These are phyloP conservation scores for human DNA, from an alignment of 2,113 vertebrate species.

Conservation along the genomic window DNA sequence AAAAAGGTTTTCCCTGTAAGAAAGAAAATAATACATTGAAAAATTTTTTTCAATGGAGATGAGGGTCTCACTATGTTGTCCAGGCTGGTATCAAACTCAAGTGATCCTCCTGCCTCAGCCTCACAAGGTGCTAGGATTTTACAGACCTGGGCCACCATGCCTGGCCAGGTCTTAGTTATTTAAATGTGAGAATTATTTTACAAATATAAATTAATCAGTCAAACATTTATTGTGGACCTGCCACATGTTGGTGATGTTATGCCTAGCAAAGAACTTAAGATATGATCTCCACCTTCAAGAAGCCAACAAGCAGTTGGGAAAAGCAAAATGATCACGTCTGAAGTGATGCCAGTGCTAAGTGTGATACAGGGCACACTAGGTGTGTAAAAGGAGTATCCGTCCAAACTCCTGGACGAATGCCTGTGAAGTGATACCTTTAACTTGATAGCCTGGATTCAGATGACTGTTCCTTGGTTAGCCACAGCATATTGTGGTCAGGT, in stretches of 20 bases:
- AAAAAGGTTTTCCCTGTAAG: too few species aligned
- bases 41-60: too few species aligned
- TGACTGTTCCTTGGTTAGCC: not conserved
- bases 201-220: not conserved
- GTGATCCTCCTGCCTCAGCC: too few species aligned
- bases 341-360: not conserved
- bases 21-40: too few species aligned
- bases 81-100: too few species aligned
- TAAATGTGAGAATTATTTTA: not conserved
- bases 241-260: not conserved
- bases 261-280: not conserved
- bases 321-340: not conserved
- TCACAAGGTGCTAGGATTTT: too few species aligned
- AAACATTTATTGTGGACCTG: too few species aligned
- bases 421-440: not conserved
- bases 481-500: too few species aligned
- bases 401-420: fast-evolving
- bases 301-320: not conserved
- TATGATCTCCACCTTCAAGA: not conserved
- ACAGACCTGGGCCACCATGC: too few species aligned
- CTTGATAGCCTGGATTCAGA: not conserved
- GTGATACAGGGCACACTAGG: not conserved
- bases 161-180: too few species aligned
- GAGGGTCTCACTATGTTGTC: too few species aligned
- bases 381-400: not conserved